phyloP scores from a whole-genome alignment of 1,140 invertebrate species.

The Heliconius himera region DNA sequence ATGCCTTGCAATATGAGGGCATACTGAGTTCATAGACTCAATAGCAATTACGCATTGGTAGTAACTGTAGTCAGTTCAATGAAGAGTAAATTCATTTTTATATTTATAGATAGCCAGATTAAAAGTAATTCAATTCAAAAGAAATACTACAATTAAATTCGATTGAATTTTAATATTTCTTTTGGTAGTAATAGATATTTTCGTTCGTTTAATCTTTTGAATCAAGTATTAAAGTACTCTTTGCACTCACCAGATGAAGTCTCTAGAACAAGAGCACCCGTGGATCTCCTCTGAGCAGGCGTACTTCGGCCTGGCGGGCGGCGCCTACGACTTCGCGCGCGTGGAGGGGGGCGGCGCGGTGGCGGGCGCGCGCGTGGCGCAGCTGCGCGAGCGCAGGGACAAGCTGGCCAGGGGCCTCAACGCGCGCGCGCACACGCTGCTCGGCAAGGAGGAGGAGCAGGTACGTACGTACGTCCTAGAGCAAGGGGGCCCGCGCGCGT shows the following conservation, averaged over 20 bases:
- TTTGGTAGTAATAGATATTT: too few species aligned
- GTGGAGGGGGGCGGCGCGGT: conserved; percentile 82
- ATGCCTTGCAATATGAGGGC: background rate
- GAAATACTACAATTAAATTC: too few species aligned
- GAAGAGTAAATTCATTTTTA: too few species aligned
- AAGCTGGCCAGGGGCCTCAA: conserved; percentile 89
- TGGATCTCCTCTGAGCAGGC: conserved; percentile 92
- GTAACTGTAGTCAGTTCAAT: too few species aligned
- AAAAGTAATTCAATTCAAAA: too few species aligned
- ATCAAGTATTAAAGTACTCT: too few species aligned
- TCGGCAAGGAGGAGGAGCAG: conserved; percentile 93
- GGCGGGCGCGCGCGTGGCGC: conserved; percentile 82
- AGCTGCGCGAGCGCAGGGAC: conserved; percentile 86
- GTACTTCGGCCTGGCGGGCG: conserved; percentile 89
- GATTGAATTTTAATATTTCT: too few species aligned
- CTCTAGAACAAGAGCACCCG: conserved; percentile 69
- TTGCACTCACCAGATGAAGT: conserved; percentile 49
- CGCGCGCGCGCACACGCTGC: conserved; percentile 91
- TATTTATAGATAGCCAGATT: too few species aligned
- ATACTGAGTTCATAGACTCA: too few species aligned
- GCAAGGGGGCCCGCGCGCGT: conserved; percentile 72
- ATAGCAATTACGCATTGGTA: too few species aligned
- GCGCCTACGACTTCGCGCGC: conserved; percentile 81
- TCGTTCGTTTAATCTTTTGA: too few species aligned
- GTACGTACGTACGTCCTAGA: conserved; percentile 50